Evolutionary conservation across 1,140 invertebrate genomes (phyloP).

Genomic region (Eupeodes corollae): DNA sequence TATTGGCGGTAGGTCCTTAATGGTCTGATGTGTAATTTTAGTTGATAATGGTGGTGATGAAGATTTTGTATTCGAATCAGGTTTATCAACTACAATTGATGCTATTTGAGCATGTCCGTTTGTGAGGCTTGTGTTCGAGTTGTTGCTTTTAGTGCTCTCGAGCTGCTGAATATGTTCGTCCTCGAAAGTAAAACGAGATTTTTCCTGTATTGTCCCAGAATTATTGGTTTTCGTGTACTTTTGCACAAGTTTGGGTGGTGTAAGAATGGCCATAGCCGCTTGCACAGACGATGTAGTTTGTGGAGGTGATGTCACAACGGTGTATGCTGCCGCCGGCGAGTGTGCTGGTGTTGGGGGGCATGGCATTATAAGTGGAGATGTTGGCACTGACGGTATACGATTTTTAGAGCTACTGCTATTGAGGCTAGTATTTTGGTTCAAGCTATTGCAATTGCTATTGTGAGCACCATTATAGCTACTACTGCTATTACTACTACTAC

Average conservation of each 20-base stretch:
- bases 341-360: conserved; percentile 37
- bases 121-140: background rate
- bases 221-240: background rate
- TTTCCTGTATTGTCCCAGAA: background rate
- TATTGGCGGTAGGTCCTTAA: conserved; percentile 46
- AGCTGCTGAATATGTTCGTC: conserved; percentile 31
- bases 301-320: conserved; percentile 22
- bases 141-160: conserved; percentile 6
- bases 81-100: background rate
- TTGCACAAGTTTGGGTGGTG: conserved; percentile 11
- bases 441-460: background rate
- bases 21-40: conserved; percentile 45
- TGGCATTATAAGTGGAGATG: conserved; percentile 50
- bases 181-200: conserved; percentile 25
- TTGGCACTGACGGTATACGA: conserved; percentile 52
- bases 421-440: conserved; percentile 8
- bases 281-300: conserved; percentile 22
- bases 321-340: conserved; percentile 29
- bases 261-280: conserved; percentile 32
- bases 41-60: background rate
- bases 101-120: background rate
- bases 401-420: background rate
- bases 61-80: background rate
- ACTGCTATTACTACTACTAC: conserved; percentile 36
- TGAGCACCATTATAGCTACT: conserved; percentile 11